Conservation (phyloP, 1,140 invertebrate genomes). For the Drosophila neocordata region DNA sequence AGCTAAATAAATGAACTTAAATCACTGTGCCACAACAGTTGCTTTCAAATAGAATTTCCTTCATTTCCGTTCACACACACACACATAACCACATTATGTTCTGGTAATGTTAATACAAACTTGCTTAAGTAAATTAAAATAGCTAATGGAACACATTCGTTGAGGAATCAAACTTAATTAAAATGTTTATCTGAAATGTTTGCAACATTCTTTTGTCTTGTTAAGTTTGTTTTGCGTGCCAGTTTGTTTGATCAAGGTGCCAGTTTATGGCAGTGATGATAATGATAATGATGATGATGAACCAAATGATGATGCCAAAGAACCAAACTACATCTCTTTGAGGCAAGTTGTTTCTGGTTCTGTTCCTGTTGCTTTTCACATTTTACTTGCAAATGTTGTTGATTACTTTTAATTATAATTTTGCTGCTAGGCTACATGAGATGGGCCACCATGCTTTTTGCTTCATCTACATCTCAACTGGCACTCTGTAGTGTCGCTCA, state of each 20-base stretch:
- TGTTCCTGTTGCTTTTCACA: conserved; percentile 41
- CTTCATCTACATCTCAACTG: conserved; percentile 21
- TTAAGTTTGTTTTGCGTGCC: conserved; percentile 19
- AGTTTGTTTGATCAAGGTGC: conserved; percentile 13
- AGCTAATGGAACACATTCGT: conserved; percentile 52
- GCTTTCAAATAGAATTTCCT: conserved; percentile 42
- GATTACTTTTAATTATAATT: conserved; percentile 80
- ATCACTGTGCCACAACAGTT: conserved; percentile 3
- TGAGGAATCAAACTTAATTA: conserved; percentile 60
- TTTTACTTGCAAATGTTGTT: conserved; percentile 75
- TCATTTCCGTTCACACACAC: conserved; percentile 55
- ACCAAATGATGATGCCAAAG: conserved; percentile 12
- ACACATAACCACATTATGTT: conserved; percentile 36
- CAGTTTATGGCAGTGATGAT: no score
- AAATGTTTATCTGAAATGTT: conserved; percentile 43
- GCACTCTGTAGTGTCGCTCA: background rate
- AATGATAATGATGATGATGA: conserved; percentile 5
- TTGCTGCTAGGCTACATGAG: conserved; percentile 68
- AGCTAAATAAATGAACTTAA: background rate
- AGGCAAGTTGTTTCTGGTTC: conserved; percentile 18
- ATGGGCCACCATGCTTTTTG: conserved; percentile 6
- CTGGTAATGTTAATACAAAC: conserved; percentile 49
- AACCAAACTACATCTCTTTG: conserved; percentile 7
- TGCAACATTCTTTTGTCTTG: conserved; percentile 14
- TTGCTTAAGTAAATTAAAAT: conserved; percentile 72